phyloP scores from a whole-genome alignment of 2,113 vertebrate genomes.

The Dissostichus mawsoni region DNA sequence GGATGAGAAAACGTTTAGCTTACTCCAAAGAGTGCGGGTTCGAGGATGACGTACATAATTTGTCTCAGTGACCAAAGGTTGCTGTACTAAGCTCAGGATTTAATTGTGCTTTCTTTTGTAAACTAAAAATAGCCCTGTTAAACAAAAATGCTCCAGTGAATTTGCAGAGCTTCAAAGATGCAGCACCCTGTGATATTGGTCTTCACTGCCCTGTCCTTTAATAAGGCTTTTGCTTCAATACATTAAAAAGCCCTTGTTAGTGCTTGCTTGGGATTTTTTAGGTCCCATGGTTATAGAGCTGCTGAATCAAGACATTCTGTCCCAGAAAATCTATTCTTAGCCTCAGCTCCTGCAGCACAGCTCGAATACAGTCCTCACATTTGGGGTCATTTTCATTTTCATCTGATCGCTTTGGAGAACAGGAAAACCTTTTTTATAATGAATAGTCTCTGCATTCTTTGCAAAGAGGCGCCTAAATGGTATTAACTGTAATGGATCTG shows the following conservation, averaged over 20 bases:
- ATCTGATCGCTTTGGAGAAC: conserved; percentile 16
- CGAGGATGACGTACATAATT: too few relatives aligned
- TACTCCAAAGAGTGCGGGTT: too few relatives aligned
- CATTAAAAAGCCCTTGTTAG: conserved; percentile 49
- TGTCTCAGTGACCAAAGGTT: too few relatives aligned
- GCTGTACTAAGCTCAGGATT: neutral
- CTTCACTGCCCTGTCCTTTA: conserved; percentile 25
- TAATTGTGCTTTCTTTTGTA: neutral
- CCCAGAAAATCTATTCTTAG: conserved; percentile 78
- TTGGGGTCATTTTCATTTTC: conserved; percentile 37
- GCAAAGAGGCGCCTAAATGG: neutral
- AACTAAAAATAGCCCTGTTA: neutral
- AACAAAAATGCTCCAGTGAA: neutral
- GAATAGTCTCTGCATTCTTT: neutral
- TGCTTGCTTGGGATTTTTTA: conserved; percentile 47
- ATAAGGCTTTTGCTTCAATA: conserved; percentile 31
- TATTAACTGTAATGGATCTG: neutral
- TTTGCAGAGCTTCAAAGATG: conserved; percentile 31
- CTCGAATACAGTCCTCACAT: conserved; percentile 33
- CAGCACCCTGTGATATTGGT: conserved; percentile 13
- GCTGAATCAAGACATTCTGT: conserved; percentile 72
- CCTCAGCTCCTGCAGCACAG: conserved; percentile 53
- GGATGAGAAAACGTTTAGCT: too few relatives aligned
- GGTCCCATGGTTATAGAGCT: conserved; percentile 60
- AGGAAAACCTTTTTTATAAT: conserved; percentile 18